A percentile compares a stretch with the other conserved stretches of the same genome.
These are phyloP conservation scores for Microctenopoma stevenorrisi DNA, from an alignment of 2,797 vertebrate genomes.

Conservation along the genomic window DNA sequence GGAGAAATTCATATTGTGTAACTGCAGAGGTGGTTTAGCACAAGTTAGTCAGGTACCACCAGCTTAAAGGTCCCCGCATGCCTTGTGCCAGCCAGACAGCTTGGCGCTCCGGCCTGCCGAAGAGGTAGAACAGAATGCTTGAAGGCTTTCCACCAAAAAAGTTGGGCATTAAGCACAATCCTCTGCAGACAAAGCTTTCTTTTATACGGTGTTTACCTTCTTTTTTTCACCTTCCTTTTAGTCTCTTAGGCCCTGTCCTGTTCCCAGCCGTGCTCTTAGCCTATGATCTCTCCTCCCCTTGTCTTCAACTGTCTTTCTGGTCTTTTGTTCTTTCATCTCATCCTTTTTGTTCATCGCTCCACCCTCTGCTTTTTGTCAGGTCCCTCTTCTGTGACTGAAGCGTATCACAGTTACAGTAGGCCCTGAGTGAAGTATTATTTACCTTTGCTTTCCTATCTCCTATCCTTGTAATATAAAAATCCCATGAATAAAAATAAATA, in stretches of 20 bases:
- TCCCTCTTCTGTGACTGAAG: constrained; percentile 34
- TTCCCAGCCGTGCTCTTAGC: constrained; percentile 27
- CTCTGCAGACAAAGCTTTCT: constrained; percentile 60
- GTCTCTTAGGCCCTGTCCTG: constrained; percentile 29
- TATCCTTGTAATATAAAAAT: constrained; percentile 17
- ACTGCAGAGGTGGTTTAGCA: constrained; percentile 16
- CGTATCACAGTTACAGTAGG: constrained; percentile 69
- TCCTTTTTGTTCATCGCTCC: constrained; percentile 46
- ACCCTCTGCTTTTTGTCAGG: constrained; percentile 31
- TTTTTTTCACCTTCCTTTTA: constrained; percentile 40
- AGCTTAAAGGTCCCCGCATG: constrained; percentile 12
- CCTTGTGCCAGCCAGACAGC: constrained; percentile 38
- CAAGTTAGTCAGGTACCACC: constrained; percentile 22
- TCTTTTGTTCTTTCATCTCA: constrained; percentile 46
- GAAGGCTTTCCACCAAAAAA: constrained; percentile 41
- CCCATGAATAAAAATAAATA: constrained; percentile 55
- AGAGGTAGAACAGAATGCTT: constrained; percentile 43
- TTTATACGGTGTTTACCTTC: constrained; percentile 65
- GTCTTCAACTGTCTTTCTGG: constrained; percentile 40
- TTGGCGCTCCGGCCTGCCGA: constrained; percentile 31
- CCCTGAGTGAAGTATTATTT: constrained; percentile 75
- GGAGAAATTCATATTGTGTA: constrained; percentile 16
- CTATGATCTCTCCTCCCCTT: constrained; percentile 35
- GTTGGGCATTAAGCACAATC: constrained; percentile 50
- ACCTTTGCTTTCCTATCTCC: constrained; percentile 62